Percentiles rank a stretch among this genome's conserved stretches.
Evolutionary conservation across 2,888 invertebrate genomes (phyloP).

Genomic region (Lasioglossum figueresi): DNA sequence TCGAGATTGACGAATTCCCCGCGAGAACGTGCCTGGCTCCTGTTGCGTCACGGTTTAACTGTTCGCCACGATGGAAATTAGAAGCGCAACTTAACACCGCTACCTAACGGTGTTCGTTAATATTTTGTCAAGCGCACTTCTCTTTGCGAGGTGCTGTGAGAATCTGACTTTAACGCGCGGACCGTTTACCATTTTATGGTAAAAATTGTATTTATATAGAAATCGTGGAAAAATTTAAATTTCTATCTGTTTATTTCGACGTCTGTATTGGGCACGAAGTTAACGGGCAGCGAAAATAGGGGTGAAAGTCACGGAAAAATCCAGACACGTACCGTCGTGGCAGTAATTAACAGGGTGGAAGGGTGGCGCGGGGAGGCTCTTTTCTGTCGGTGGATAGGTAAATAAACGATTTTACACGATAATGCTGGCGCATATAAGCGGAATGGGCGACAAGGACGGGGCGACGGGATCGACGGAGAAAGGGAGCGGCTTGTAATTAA

Average conservation of each 20-base stretch:
- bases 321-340: neutral
- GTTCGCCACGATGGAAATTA: neutral
- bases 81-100: neutral
- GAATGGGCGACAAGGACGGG: neutral
- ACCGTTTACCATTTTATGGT: neutral
- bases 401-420: conserved; percentile 34
- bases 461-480: conserved; percentile 38
- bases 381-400: conserved; percentile 17
- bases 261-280: neutral
- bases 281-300: neutral
- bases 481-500: conserved; percentile 56
- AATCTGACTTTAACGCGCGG: neutral
- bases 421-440: conserved; percentile 17
- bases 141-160: neutral
- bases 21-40: neutral
- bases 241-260: neutral
- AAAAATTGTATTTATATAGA: too few relatives aligned
- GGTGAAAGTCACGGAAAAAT: neutral
- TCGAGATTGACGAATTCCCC: conserved; percentile 21
- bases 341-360: conserved; percentile 6
- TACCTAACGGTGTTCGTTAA: neutral
- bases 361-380: neutral
- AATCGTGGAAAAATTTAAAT: too few relatives aligned
- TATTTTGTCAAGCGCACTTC: neutral
- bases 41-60: neutral